phyloP scores from a whole-genome alignment of 2,113 vertebrate species.

The Arenaria interpres region DNA sequence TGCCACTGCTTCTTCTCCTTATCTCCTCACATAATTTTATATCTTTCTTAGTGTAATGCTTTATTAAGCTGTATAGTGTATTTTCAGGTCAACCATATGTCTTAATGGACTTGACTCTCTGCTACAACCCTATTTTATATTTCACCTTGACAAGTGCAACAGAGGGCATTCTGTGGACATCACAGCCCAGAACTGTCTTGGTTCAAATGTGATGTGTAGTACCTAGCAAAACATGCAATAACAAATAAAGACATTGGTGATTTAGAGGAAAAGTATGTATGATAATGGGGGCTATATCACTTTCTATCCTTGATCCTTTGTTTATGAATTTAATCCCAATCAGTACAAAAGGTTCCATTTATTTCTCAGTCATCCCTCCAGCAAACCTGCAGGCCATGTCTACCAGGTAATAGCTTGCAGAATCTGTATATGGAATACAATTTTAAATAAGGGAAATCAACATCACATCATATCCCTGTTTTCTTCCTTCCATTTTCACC shows the following conservation, averaged over 20 bases:
- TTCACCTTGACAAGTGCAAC: neutral
- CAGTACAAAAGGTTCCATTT: neutral
- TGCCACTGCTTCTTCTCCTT: neutral
- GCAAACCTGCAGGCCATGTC: neutral
- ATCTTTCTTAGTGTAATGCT: neutral
- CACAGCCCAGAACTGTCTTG: neutral
- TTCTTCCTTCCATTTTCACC: neutral
- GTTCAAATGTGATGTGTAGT: neutral
- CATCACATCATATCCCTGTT: neutral
- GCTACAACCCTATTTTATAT: neutral
- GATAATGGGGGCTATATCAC: neutral
- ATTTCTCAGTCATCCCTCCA: neutral
- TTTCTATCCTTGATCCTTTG: neutral
- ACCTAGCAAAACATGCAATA: neutral
- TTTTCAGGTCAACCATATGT: neutral
- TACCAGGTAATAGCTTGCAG: neutral
- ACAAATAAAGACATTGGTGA: neutral
- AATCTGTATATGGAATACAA: neutral
- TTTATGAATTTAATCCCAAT: neutral
- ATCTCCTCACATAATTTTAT: neutral
- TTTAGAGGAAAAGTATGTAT: neutral
- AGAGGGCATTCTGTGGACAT: neutral
- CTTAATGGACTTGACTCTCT: neutral
- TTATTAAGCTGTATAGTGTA: neutral
- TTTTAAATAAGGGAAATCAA: conserved; percentile 9